Evolutionary conservation across 1,140 invertebrate genomes (phyloP).

Genomic region (Apis laboriosa): DNA sequence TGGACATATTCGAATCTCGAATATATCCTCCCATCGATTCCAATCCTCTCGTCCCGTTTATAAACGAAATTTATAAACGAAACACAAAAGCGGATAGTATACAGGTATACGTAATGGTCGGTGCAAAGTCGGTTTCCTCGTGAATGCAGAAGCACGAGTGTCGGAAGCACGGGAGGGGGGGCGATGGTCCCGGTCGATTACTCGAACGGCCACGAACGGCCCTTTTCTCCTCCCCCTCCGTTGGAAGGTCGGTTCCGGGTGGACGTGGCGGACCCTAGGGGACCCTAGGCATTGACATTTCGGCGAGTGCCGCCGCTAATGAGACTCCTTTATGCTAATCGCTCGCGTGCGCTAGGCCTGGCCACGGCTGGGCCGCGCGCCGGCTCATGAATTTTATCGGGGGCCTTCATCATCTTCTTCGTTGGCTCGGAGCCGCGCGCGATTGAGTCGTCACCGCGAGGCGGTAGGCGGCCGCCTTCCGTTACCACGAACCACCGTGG

Average conservation of each 20-base stretch:
- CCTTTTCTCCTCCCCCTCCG: conserved; percentile 18
- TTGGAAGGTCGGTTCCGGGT: conserved; percentile 62
- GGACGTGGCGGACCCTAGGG: conserved; percentile 30
- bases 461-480: conserved; percentile 36
- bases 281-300: conserved; percentile 59
- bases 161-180: background rate
- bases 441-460: conserved; percentile 70
- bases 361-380: conserved; percentile 25
- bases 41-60: too few relatives aligned
- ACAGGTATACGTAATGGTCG: too few relatives aligned
- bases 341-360: conserved; percentile 69
- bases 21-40: too few relatives aligned
- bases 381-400: conserved; percentile 74
- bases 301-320: conserved; percentile 67
- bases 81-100: too few relatives aligned
- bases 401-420: conserved; percentile 69
- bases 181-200: conserved; percentile 39
- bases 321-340: conserved; percentile 75
- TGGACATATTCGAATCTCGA: too few relatives aligned
- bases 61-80: too few relatives aligned
- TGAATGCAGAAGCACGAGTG: background rate
- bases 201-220: conserved; percentile 15
- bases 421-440: conserved; percentile 45
- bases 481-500: conserved; percentile 40
- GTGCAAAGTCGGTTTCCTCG: background rate